Conservation (phyloP, 2,797 vertebrate species). For the Falco cherrug region DNA sequence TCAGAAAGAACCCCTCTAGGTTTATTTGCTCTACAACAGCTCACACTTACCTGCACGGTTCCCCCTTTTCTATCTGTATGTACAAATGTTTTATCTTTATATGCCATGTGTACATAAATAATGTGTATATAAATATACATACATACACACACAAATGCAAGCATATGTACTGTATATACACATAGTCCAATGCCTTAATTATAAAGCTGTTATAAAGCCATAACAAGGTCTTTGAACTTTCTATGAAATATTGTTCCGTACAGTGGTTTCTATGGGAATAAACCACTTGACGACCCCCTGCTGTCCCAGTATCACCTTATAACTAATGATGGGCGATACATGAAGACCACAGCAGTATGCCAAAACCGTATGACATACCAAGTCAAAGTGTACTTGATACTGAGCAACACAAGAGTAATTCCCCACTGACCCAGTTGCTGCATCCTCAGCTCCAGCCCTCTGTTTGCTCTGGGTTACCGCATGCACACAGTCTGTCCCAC, state of each 20-base stretch:
- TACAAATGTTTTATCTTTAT: not conserved
- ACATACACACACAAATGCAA: not conserved
- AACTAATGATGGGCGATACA: not conserved
- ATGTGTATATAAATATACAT: not conserved
- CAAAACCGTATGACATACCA: not conserved
- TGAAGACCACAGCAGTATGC: not conserved
- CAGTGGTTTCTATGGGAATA: not conserved
- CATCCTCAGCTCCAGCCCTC: not conserved
- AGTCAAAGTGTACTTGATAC: not conserved
- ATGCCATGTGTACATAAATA: not conserved
- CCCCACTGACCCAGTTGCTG: not conserved
- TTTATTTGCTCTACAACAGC: not conserved
- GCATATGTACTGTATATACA: not conserved
- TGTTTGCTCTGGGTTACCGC: not conserved
- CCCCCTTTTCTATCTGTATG: not conserved
- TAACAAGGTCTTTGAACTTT: not conserved
- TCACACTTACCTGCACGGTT: slow-evolving; percentile 15
- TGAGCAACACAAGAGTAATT: not conserved
- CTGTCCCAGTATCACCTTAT: not conserved
- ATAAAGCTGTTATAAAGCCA: not conserved
- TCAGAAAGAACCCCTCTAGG: not conserved
- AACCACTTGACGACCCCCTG: not conserved
- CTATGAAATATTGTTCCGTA: not conserved
- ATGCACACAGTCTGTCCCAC: not conserved
- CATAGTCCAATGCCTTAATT: not conserved